Evolutionary conservation across 2,113 vertebrate genomes (phyloP).

Genomic region (Lepisosteus oculatus): DNA sequence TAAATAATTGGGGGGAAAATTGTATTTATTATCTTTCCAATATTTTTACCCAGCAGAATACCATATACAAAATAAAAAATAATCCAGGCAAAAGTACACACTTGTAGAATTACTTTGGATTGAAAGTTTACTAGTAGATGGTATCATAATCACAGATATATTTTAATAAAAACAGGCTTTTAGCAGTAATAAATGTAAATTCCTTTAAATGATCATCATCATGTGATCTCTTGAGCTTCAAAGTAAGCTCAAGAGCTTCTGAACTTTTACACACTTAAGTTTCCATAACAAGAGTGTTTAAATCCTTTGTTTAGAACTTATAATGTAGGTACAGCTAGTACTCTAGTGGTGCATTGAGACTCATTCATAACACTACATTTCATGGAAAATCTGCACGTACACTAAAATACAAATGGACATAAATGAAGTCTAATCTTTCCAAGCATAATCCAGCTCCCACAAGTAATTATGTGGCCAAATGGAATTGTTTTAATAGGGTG

Average conservation of each 20-base stretch:
- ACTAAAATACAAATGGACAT: conserved; percentile 22
- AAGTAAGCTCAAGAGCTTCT: conserved; percentile 13
- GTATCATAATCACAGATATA: conserved; percentile 20
- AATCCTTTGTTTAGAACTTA: conserved; percentile 55
- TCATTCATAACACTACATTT: conserved; percentile 29
- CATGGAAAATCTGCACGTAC: conserved; percentile 37
- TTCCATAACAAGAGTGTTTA: conserved; percentile 42
- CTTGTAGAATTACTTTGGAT: neutral
- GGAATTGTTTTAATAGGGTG: neutral
- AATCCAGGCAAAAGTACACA: too few species aligned
- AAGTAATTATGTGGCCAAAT: neutral
- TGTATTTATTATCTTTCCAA: too few species aligned
- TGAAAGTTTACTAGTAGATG: conserved; percentile 15
- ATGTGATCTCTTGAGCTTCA: conserved; percentile 35
- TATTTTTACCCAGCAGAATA: too few species aligned
- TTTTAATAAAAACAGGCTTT: neutral
- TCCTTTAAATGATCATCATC: conserved; percentile 9
- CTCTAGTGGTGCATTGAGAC: neutral
- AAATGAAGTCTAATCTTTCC: too few species aligned
- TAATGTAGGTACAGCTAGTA: neutral
- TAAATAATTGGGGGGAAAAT: too few species aligned
- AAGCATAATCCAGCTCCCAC: neutral
- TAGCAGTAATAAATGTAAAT: neutral
- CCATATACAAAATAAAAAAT: too few species aligned
- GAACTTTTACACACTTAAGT: conserved; percentile 49